Evolutionary conservation across 2,797 vertebrate genomes (phyloP), one percentile per base, ranked within the genome.

Genomic region (Momotus momota): DNA sequence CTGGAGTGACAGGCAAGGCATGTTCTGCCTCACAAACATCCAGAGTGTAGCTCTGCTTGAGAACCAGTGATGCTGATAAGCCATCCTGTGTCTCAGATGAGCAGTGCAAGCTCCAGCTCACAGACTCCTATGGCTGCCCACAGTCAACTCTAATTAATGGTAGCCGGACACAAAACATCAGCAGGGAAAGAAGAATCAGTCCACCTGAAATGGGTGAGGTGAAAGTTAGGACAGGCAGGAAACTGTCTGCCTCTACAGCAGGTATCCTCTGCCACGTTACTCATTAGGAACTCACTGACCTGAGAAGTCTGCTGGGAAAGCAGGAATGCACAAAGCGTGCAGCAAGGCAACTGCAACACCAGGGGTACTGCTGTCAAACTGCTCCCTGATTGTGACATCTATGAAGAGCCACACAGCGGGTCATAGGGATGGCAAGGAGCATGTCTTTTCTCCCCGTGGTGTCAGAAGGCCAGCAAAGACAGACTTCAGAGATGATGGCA

Each of bases 371-470:
- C 33, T 66, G 23, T 51, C 77, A 73, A 79, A 75, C 25, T 62
- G 9, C 9, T 62, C 11, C 25, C 40, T 86, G 58, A 14, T 33
- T 83, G 11, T 48, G 25, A 17, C 71, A n/a, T 27, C 60, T 48
- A 13, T 10, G 40, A 72, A 86, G 62, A 41, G 40, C 13, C 54
- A 64, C 26, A 40, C 3, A 3, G 0, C 5, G 18, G n/a, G 38
- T 15, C 38, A 87, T 10, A 90, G 20, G 40, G 22, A 48, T 7
- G 8, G 20, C 79, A 87, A 86, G 27, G 15, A 85, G 4, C 6
- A 60, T 1, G 0, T 14, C 14, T 80, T 51, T 38, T 71, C 17
- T 79, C 12, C 51, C 12, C 1, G 0, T 25, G 12, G 17, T 61
- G 49, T 67, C 64, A 93, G 35, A 65, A 57, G 17, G 14, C 62